Evolutionary conservation across 2,797 vertebrate genomes (phyloP).

Genomic region (Rhabdomys pumilio): DNA sequence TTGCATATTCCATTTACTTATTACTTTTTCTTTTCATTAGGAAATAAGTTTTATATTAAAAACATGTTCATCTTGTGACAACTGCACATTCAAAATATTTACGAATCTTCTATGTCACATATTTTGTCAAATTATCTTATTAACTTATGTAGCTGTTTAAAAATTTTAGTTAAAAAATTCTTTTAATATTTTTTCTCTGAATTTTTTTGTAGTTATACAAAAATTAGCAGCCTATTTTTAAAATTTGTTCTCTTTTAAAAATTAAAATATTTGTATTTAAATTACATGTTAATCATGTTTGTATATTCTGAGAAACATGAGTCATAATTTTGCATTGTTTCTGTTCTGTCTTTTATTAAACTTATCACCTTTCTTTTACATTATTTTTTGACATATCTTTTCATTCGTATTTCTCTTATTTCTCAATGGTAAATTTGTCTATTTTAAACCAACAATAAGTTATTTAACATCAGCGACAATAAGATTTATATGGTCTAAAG

Average conservation of each 20-base stretch:
- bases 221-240: not conserved
- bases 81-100: not conserved
- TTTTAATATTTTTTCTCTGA: not conserved
- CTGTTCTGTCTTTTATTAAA: not conserved
- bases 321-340: not conserved
- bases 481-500: not conserved
- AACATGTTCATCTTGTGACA: not conserved
- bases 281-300: not conserved
- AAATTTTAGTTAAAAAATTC: not conserved
- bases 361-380: not conserved
- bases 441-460: not conserved
- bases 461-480: constrained; percentile 28
- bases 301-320: not conserved
- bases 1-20: not conserved
- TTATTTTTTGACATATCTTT: not conserved
- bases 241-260: not conserved
- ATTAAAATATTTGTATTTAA: not conserved
- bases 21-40: not conserved
- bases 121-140: not conserved
- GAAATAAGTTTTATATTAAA: not conserved
- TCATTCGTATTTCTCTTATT: not conserved
- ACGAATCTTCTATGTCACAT: not conserved
- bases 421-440: not conserved
- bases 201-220: not conserved
- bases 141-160: not conserved